Conservation (phyloP, 2,888 invertebrate species). For the Melinaea menophilus region DNA sequence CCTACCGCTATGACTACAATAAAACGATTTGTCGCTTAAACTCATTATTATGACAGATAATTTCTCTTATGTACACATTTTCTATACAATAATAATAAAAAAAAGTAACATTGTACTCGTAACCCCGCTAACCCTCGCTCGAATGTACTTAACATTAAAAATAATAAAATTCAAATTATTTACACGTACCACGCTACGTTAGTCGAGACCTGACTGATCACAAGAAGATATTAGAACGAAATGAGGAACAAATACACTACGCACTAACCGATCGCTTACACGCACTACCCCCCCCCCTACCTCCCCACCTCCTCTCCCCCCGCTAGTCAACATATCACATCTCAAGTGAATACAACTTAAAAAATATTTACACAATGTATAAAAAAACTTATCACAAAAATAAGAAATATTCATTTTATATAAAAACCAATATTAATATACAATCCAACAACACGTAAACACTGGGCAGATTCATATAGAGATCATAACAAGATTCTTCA, state of each 20-base stretch:
- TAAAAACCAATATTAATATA: conserved; percentile 61
- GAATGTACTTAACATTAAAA: conserved; percentile 64
- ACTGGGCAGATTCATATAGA: conserved; percentile 76
- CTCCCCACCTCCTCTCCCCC: conserved; percentile 30
- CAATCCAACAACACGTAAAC: conserved; percentile 68
- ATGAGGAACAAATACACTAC: conserved; percentile 72
- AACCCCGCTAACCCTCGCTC: conserved; percentile 65
- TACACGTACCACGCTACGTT: conserved; percentile 63
- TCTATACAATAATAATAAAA: conserved; percentile 63
- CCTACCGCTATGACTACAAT: conserved; percentile 74
- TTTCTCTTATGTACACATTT: conserved; percentile 76
- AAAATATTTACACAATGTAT: conserved; percentile 69
- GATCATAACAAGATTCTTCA: conserved; percentile 76
- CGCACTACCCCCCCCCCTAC: too few species aligned
- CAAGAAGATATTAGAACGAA: conserved; percentile 64
- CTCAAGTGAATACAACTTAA: conserved; percentile 54
- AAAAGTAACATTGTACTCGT: conserved; percentile 76
- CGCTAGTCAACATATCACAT: conserved; percentile 65
- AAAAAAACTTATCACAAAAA: conserved; percentile 67
- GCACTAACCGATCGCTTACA: conserved; percentile 60
- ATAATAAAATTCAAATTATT: conserved; percentile 54
- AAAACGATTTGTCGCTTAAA: conserved; percentile 75
- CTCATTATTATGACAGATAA: conserved; percentile 76
- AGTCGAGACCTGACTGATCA: conserved; percentile 75
- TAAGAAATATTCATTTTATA: conserved; percentile 47